Percentiles rank a stretch among this genome's conserved stretches.
Evolutionary conservation across 2,797 vertebrate genomes (phyloP).

Genomic region (Agapornis canus): DNA sequence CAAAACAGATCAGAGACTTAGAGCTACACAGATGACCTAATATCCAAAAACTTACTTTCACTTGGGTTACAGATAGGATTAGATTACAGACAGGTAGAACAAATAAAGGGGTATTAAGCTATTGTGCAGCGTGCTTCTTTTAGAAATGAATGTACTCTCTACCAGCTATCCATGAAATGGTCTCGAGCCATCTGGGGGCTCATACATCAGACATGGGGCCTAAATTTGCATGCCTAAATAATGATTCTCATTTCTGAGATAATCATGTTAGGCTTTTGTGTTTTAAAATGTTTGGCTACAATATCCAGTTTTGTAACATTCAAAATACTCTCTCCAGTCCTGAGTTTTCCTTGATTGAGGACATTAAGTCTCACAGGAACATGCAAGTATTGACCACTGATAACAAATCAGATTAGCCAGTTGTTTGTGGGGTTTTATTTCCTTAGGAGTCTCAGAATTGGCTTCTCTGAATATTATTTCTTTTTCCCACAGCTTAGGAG

Average conservation of each 20-base stretch:
- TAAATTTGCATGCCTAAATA: neutral
- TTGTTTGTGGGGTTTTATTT: neutral
- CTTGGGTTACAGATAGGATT: neutral
- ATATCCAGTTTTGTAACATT: neutral
- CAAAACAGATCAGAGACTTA: neutral
- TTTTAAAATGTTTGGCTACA: neutral
- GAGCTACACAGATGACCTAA: neutral
- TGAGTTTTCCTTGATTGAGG: neutral
- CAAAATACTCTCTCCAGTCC: neutral
- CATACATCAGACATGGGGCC: neutral
- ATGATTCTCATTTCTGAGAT: neutral
- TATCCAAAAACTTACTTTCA: neutral
- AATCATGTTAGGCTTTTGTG: neutral
- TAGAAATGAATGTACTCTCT: neutral
- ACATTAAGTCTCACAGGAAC: neutral
- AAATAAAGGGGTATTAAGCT: neutral
- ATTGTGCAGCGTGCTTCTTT: neutral
- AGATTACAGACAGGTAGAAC: neutral
- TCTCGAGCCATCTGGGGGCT: neutral
- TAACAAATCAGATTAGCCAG: neutral
- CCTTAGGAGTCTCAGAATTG: neutral
- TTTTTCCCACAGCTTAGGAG: neutral
- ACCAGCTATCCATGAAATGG: neutral
- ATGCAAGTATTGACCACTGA: neutral
- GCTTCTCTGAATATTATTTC: neutral